A percentile compares a stretch with the other conserved stretches of the same genome.
These are phyloP conservation scores for Conomelus anceps DNA, from an alignment of 2,888 invertebrate genomes.

Conservation along the genomic window DNA sequence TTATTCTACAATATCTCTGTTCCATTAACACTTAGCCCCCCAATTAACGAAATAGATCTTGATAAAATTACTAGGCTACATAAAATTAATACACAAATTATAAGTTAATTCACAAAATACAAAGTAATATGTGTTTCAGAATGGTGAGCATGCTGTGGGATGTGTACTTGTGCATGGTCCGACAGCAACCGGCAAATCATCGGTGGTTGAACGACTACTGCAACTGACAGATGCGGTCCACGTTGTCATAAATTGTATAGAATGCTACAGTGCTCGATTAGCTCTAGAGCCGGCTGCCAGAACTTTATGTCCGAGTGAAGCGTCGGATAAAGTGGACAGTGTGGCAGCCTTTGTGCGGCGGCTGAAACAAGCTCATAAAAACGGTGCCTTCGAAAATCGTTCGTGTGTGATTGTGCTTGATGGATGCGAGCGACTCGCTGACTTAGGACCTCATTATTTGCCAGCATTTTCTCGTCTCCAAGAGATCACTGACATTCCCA, in stretches of 20 bases:
- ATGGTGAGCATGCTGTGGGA: constrained; percentile 59
- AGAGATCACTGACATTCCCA: constrained; percentile 58
- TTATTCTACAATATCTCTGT: too few species aligned
- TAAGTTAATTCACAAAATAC: too few species aligned
- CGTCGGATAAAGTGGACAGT: constrained; percentile 66
- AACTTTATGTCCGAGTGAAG: constrained; percentile 39
- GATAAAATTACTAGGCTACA: background rate
- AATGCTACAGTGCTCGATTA: constrained; percentile 69
- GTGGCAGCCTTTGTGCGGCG: constrained; percentile 41
- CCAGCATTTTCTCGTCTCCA: constrained; percentile 64
- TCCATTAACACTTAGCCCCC: too few species aligned
- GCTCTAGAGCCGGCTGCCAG: constrained; percentile 54
- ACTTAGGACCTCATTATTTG: constrained; percentile 66
- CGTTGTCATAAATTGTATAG: constrained; percentile 69
- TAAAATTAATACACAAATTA: background rate
- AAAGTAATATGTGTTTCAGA: constrained; percentile 4
- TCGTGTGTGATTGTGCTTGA: constrained; percentile 54
- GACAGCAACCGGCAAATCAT: constrained; percentile 76
- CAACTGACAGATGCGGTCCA: constrained; percentile 50
- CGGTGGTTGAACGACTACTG: constrained; percentile 57
- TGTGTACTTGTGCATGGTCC: constrained; percentile 75
- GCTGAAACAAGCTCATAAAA: constrained; percentile 41
- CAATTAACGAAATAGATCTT: background rate
- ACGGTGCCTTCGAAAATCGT: constrained; percentile 51
- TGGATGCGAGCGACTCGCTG: constrained; percentile 69